Conservation (phyloP, 1,140 invertebrate species). For the Leptinotarsa undecemlineata region DNA sequence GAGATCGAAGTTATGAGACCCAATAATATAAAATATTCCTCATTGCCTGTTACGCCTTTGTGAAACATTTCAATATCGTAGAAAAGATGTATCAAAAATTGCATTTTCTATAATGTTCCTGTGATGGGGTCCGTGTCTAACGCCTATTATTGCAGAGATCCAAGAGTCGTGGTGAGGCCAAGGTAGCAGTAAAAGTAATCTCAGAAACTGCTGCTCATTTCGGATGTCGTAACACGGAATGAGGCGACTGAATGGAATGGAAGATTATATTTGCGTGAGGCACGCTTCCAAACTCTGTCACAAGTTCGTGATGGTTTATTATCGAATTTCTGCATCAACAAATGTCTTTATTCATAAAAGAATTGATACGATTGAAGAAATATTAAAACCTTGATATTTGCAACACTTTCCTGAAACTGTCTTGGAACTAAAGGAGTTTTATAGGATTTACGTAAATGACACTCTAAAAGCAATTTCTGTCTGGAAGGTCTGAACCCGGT, state of each 20-base stretch:
- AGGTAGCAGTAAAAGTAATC: constrained; percentile 35
- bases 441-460: too few species aligned
- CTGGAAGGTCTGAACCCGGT: too few species aligned
- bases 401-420: too few species aligned
- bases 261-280: constrained; percentile 37
- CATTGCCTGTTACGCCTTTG: too few species aligned
- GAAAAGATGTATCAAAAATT: not conserved
- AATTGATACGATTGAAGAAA: not conserved
- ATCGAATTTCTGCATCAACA: not conserved
- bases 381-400: too few species aligned
- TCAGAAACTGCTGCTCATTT: constrained; percentile 37
- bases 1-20: too few species aligned
- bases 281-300: constrained; percentile 28
- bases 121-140: not conserved
- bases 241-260: constrained; percentile 38
- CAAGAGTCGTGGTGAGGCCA: constrained; percentile 13
- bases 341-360: not conserved
- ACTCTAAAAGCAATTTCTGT: too few species aligned
- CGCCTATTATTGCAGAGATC: constrained; percentile 11
- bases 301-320: constrained; percentile 3
- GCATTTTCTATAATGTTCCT: not conserved
- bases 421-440: too few species aligned
- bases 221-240: constrained; percentile 38
- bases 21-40: too few species aligned
- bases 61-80: too few species aligned